phyloP scores from a whole-genome alignment of 2,888 invertebrate species.

The Nemoura dubitans region DNA sequence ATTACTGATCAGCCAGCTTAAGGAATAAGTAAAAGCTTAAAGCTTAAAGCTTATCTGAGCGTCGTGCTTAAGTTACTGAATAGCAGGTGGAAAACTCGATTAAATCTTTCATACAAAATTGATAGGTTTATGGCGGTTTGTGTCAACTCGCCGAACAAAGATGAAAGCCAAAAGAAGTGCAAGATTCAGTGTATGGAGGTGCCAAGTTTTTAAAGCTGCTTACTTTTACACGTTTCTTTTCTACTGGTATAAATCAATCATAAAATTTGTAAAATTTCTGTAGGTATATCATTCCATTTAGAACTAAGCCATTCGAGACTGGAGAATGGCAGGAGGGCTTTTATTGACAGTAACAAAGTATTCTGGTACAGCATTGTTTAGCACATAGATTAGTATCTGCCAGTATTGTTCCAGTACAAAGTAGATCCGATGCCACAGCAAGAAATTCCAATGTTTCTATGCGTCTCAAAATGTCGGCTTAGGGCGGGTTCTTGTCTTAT shows the following conservation, averaged over 20 bases:
- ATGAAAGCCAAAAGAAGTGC: not conserved
- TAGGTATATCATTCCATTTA: not conserved
- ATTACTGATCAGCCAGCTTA: not conserved
- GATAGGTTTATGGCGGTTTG: not conserved
- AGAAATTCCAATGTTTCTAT: slow-evolving; percentile 4
- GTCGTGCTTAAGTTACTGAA: not conserved
- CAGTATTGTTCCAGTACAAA: not conserved
- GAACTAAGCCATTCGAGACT: not conserved
- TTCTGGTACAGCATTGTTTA: not conserved
- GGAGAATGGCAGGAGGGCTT: not conserved
- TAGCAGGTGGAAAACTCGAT: not conserved
- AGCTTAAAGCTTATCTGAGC: not conserved
- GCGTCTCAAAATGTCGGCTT: slow-evolving; percentile 12
- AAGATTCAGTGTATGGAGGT: not conserved
- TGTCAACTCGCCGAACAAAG: not conserved
- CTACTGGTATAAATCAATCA: not conserved
- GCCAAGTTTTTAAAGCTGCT: not conserved
- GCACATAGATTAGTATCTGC: slow-evolving; percentile 7
- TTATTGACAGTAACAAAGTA: slow-evolving; percentile 12
- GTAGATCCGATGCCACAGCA: not conserved
- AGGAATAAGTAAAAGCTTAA: not conserved
- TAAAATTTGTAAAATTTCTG: not conserved
- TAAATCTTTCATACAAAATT: not conserved
- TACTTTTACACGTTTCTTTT: not conserved
- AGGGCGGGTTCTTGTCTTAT: not conserved